Evolutionary conservation across 2,113 vertebrate species (phyloP).

Genomic region (Centrocercus urophasianus): DNA sequence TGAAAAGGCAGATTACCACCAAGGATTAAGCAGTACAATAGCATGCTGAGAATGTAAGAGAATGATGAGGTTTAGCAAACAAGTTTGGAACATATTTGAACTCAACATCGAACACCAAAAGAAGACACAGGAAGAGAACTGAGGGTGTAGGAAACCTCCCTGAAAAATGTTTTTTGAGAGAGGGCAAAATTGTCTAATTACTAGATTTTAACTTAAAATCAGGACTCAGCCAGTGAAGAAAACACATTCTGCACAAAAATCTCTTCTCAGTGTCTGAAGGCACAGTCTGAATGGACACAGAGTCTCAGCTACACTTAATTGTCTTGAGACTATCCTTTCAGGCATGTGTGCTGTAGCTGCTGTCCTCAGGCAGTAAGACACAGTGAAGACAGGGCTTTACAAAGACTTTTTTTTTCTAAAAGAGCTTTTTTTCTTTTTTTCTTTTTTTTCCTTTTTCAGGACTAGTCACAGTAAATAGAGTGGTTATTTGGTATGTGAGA

Average conservation of each 20-base stretch:
- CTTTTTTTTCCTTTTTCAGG: not conserved
- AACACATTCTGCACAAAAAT: not conserved
- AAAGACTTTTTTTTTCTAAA: slow-evolving; percentile 12
- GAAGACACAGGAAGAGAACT: not conserved
- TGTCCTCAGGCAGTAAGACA: slow-evolving; percentile 63
- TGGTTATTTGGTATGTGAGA: slow-evolving; percentile 68
- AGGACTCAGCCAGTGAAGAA: not conserved
- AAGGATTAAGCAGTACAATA: slow-evolving; percentile 70
- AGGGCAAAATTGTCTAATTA: not conserved
- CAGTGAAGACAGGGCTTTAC: slow-evolving; percentile 48
- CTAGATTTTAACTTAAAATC: not conserved
- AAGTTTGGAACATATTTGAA: slow-evolving; percentile 48
- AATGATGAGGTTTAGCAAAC: slow-evolving; percentile 58
- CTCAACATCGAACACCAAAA: not conserved
- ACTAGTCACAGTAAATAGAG: slow-evolving; percentile 51
- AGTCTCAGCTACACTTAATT: slow-evolving; percentile 31
- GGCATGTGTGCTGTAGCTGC: slow-evolving; percentile 49
- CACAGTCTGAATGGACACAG: not conserved
- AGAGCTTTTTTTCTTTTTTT: not conserved
- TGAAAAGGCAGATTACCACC: slow-evolving; percentile 71
- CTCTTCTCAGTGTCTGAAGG: not conserved
- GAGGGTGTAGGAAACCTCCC: not conserved
- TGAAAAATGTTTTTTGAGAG: not conserved
- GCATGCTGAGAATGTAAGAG: slow-evolving; percentile 64
- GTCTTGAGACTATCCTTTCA: slow-evolving; percentile 56